These are phyloP conservation scores for Arvicanthis niloticus DNA, from an alignment of 2,113 vertebrate species.

Conservation along the genomic window DNA sequence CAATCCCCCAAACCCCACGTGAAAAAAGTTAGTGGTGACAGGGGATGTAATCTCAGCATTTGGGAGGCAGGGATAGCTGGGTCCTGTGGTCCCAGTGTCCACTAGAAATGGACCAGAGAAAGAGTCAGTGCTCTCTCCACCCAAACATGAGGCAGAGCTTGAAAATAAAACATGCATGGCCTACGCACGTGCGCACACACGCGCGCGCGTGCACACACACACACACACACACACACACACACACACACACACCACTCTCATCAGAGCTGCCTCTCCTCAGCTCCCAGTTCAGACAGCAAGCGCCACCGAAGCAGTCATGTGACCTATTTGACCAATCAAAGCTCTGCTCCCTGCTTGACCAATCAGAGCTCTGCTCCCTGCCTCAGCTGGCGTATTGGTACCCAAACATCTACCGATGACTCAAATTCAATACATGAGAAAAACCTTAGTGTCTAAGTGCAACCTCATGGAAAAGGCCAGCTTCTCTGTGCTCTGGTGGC, in stretches of 20 bases:
- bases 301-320: not conserved
- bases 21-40: too few relatives aligned
- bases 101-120: not conserved
- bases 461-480: not conserved
- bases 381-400: not conserved
- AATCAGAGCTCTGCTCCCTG: not conserved
- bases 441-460: too few relatives aligned
- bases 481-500: too few relatives aligned
- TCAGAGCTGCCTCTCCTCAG: fast-evolving
- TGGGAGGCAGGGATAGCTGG: not conserved
- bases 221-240: not conserved
- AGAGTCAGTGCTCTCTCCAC: not conserved
- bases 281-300: not conserved
- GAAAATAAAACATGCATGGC: not conserved
- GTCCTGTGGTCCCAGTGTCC: too few relatives aligned
- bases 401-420: not conserved
- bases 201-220: not conserved
- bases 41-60: not conserved
- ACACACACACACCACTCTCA: not conserved
- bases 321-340: not conserved
- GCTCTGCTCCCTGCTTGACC: not conserved
- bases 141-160: not conserved
- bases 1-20: not conserved
- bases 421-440: not conserved
- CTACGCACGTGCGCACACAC: too few relatives aligned